Base-by-base conservation (phyloP, 2,113 vertebrate species). In the Leptobrachium leishanense region DNA sequence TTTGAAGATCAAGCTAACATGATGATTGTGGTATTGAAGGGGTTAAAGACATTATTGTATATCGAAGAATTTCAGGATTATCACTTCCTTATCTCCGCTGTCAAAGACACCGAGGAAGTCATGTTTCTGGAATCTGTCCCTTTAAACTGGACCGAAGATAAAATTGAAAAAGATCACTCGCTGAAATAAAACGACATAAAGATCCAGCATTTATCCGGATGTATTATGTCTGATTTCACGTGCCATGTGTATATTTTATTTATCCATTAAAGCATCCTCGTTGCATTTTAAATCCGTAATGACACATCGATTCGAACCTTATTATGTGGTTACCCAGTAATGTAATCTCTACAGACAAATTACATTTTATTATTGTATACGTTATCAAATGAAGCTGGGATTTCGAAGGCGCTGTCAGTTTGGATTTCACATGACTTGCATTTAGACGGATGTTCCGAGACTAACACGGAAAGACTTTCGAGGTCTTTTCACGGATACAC, bases 281-380 rank as follows among this genome's bases (percentile, higher is more conserved):
- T 40, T 81, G 13, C 53, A 68, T 20, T 81, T 57, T 55, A 81
- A 81, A 81, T 74, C n/a, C 20, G 71, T 62, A 74, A 64, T 81
- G 78, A 68, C 78, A 74, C 71, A 31, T 81, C 39, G 13, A 81
- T 20, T 20, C n/a, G 46, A 81, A 81, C 71, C 71, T 68, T 31
- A 68, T 81, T 81, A 74, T 68, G 78, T 74, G 78, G 78, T 81
- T 74, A 74, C 43, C 64, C 66, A 76, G 92, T 93, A 92, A 91
- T 83, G 84, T 89, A 92, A 94, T 94, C 92, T 90, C 85, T 81
- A 84, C 64, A 6, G 88, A 94, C 93, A 96, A 95, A 95, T 96
- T 91, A 82, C 90, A 88, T 87, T 92, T 91, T 94, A 92, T 94
- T 94, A 83, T 57, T 88, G 90, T 87, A 86, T 88, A 81, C 87